Conservation (phyloP, 2,888 invertebrate genomes). For the Ypsolopha scabrella region DNA sequence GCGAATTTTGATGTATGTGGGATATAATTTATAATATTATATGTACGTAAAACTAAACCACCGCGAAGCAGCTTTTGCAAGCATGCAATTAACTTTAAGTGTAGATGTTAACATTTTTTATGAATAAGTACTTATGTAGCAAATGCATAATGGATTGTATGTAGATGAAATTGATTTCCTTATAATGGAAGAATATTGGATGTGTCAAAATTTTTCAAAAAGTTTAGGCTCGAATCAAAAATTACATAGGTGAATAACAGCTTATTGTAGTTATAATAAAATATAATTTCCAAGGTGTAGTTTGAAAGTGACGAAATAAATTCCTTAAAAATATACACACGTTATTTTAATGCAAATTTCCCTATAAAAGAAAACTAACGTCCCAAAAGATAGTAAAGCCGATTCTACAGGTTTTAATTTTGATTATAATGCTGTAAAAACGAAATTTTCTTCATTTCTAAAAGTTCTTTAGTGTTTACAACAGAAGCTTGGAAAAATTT, state of each 20-base stretch:
- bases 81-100: constrained; percentile 52
- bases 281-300: constrained; percentile 67
- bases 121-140: constrained; percentile 25
- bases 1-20: constrained; percentile 53
- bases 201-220: constrained; percentile 61
- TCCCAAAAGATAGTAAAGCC: too few relatives aligned
- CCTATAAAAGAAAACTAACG: too few relatives aligned
- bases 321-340: constrained; percentile 16
- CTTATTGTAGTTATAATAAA: constrained; percentile 67
- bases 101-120: constrained; percentile 1
- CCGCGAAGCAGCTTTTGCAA: constrained; percentile 60
- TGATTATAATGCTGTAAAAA: too few relatives aligned
- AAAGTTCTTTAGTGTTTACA: too few relatives aligned
- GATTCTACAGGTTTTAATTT: too few relatives aligned
- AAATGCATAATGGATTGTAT: constrained; percentile 49
- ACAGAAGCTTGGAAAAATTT: too few relatives aligned
- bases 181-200: constrained; percentile 42
- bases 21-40: constrained; percentile 14
- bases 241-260: constrained; percentile 55
- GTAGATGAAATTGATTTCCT: constrained; percentile 32
- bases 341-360: too few relatives aligned
- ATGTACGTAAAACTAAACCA: constrained; percentile 51
- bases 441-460: too few relatives aligned
- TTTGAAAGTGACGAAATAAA: constrained; percentile 66
- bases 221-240: constrained; percentile 43